Percentiles rank a stretch among this genome's conserved stretches.
Conservation (phyloP, 1,140 invertebrate species). For the Cydia splendana region DNA sequence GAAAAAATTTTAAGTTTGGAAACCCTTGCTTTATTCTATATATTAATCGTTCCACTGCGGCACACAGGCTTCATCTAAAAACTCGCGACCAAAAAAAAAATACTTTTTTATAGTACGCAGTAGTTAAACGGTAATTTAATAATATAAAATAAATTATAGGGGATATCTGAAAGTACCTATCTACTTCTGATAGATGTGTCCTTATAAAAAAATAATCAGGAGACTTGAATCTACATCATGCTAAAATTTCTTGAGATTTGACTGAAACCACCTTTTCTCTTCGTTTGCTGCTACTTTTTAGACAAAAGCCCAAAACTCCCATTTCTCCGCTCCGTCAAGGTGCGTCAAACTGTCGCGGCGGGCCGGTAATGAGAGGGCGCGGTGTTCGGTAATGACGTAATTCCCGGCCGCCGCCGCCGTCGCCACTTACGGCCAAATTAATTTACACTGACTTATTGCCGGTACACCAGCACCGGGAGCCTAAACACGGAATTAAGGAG, state of each 20-base stretch:
- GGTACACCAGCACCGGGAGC: constrained; percentile 3
- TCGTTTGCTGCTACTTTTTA: not conserved
- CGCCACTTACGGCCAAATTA: constrained; percentile 24
- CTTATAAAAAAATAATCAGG: not conserved
- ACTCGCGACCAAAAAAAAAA: too few species aligned
- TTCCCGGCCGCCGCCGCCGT: constrained; percentile 17
- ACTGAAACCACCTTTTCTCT: not conserved
- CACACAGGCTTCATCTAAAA: too few species aligned
- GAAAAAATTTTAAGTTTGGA: too few species aligned
- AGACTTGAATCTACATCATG: not conserved
- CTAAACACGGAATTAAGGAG: not conserved
- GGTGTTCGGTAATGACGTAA: constrained; percentile 26
- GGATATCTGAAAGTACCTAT: too few species aligned
- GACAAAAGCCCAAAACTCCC: not conserved
- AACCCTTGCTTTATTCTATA: too few species aligned
- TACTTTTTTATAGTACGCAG: too few species aligned
- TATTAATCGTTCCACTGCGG: too few species aligned
- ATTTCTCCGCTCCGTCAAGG: not conserved
- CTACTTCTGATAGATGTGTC: too few species aligned
- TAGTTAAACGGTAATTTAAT: too few species aligned
- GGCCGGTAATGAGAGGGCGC: constrained; percentile 17
- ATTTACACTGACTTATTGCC: constrained; percentile 30
- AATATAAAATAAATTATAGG: too few species aligned
- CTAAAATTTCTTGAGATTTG: not conserved
- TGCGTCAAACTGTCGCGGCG: constrained; percentile 17